Base-by-base conservation (phyloP, 2,113 vertebrate species). In the Gallinago jamesoni region DNA sequence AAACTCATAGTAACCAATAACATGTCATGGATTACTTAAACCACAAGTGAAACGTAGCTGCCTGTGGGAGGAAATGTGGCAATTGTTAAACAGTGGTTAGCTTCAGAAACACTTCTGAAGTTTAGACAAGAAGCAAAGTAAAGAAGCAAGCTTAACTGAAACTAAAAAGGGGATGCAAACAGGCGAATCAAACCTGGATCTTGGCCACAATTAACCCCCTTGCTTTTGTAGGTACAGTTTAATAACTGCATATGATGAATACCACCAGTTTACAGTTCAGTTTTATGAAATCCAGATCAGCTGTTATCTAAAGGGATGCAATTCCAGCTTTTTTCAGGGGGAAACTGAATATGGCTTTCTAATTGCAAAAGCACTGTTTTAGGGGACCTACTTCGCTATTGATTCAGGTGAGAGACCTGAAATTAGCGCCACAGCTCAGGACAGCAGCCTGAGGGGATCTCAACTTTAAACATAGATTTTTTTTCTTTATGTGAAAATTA, bases 31-130 rank as follows among this genome's bases (percentile, higher is more conserved):
- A 97, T 94, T 94, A 94, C 47, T 84, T 84, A 74, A 96, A 92
- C 87, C 93, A 84, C 88, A 77, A 88, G 72, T 93, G 88, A 97
- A 96, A 89, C 55, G 41, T 41, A 75, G 73, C 92, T 83, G 81
- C 75, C 57, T 88, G 75, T 79, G 76, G 86, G 53, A 95, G 84
- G 91, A 93, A 97, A 96, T 79, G 78, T 90, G 88, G 89, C 89
- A 96, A 94, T 81, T 90, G 92, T 94, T 94, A 91, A 95, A 72
- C 80, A 84, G 90, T 74, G 57, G 35, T 80, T 90, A 93, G 69
- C 76, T 94, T 95, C 87, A 95, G 84, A 93, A 90, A 84, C 63
- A 84, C 55, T 67, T 83, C 14, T 62, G 8, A 72, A 64, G 19
- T 81, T 93, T 48, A 84, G 75, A 83, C 63, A 89, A 94, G 75